Percentiles rank a stretch among this genome's conserved stretches.
Evolutionary conservation across 2,113 vertebrate species (phyloP).

Genomic region (Piaya cayana): DNA sequence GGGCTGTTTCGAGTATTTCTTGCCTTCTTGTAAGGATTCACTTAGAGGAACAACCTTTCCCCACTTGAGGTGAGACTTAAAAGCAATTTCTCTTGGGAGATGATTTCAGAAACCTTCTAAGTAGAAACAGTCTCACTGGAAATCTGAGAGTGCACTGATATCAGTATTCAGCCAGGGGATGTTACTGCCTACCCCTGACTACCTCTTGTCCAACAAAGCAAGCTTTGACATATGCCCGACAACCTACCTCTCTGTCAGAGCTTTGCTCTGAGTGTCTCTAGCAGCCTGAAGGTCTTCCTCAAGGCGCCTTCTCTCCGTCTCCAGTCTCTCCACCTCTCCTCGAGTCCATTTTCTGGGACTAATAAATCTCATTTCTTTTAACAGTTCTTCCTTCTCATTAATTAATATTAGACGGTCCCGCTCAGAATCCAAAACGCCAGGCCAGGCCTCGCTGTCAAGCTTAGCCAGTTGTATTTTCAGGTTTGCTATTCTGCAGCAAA

Average conservation of each 20-base stretch:
- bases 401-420: conserved; percentile 94
- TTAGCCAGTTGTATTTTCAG: conserved; percentile 96
- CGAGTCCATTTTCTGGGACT: conserved; percentile 85
- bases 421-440: conserved; percentile 93
- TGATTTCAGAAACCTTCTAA: neutral
- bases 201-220: neutral
- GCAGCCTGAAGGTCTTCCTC: conserved; percentile 93
- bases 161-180: neutral
- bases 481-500: conserved; percentile 86
- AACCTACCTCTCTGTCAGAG: conserved; percentile 89
- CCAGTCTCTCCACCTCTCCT: conserved; percentile 86
- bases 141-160: neutral
- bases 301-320: conserved; percentile 86
- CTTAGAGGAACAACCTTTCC: neutral
- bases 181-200: neutral
- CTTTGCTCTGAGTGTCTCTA: conserved; percentile 96
- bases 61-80: neutral
- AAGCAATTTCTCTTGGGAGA: neutral
- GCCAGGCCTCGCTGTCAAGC: conserved; percentile 96
- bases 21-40: neutral
- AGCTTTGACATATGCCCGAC: neutral
- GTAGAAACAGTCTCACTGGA: neutral
- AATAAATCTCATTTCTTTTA: conserved; percentile 94
- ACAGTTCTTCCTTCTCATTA: conserved; percentile 95
- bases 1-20: neutral